These are phyloP conservation scores for Borostomias antarcticus DNA, from an alignment of 2,797 vertebrate species.

Conservation along the genomic window DNA sequence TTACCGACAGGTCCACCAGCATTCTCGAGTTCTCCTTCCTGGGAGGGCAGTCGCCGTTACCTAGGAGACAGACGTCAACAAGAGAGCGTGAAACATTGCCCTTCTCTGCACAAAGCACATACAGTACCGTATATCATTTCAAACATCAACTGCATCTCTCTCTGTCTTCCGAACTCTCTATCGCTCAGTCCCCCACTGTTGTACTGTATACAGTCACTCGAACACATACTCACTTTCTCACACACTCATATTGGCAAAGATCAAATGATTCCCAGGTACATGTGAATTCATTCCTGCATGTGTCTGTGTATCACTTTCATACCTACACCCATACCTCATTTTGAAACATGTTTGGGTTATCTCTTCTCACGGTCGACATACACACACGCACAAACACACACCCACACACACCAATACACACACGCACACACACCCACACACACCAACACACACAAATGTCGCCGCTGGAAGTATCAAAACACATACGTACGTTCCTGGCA, in stretches of 20 bases:
- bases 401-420: not conserved
- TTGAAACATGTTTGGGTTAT: slow-evolving; percentile 45
- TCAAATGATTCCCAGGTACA: slow-evolving; percentile 1
- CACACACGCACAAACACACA: not conserved
- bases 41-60: slow-evolving; percentile 93
- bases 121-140: slow-evolving; percentile 14
- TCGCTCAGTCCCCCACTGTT: no score
- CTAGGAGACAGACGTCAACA: slow-evolving; percentile 77
- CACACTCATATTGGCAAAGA: not conserved
- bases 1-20: slow-evolving; percentile 89
- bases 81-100: slow-evolving; percentile 41
- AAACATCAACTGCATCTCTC: not conserved
- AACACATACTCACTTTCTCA: not conserved
- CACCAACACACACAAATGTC: no score
- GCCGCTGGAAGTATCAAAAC: not conserved
- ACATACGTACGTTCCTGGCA: not conserved
- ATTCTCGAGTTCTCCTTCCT: slow-evolving; percentile 90
- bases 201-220: no score
- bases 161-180: not conserved
- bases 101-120: slow-evolving; percentile 40
- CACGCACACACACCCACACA: no score
- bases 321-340: slow-evolving; percentile 47
- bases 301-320: slow-evolving; percentile 31
- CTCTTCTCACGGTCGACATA: not conserved
- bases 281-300: slow-evolving; percentile 35